A percentile compares a stretch with the other conserved stretches of the same genome.
Conservation (phyloP, 23 tunicate genomes). For the Ascidia mentula region DNA sequence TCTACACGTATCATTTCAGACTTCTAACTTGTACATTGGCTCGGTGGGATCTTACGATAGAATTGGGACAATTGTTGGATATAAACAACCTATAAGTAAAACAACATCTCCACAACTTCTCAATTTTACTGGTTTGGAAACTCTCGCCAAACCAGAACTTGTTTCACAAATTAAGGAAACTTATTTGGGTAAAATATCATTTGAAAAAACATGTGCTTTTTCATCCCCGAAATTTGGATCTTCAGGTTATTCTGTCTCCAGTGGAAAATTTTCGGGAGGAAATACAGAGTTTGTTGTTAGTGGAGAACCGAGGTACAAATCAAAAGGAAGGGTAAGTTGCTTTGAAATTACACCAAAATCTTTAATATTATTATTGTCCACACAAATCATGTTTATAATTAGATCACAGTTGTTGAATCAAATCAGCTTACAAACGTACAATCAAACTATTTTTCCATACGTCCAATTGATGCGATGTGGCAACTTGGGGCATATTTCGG, state of each 20-base stretch:
- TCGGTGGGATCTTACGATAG: conserved; percentile 12
- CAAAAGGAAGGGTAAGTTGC: conserved; percentile 22
- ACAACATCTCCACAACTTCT: neutral
- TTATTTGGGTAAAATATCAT: conserved; percentile 15
- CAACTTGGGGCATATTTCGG: conserved; percentile 43
- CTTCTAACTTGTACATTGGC: neutral
- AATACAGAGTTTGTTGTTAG: conserved; percentile 13
- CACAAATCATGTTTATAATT: neutral
- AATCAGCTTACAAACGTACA: neutral
- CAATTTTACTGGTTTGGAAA: neutral
- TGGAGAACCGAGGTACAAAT: conserved; percentile 30
- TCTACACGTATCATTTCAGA: neutral
- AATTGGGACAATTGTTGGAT: conserved; percentile 5
- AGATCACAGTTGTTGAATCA: neutral
- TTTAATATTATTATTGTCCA: neutral
- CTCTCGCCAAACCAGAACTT: neutral
- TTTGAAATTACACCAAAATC: neutral
- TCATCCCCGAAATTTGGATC: neutral
- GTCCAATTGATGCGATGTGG: conserved; percentile 12
- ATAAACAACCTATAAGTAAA: neutral
- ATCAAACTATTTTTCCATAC: neutral
- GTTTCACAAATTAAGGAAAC: neutral
- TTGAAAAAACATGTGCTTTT: neutral
- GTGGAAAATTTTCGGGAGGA: conserved; percentile 14
- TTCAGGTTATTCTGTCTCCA: conserved; percentile 27